A percentile compares a stretch with the other conserved stretches of the same genome.
These are phyloP conservation scores for Herpetotheres cachinnans DNA, from an alignment of 2,113 vertebrate genomes.

Conservation along the genomic window DNA sequence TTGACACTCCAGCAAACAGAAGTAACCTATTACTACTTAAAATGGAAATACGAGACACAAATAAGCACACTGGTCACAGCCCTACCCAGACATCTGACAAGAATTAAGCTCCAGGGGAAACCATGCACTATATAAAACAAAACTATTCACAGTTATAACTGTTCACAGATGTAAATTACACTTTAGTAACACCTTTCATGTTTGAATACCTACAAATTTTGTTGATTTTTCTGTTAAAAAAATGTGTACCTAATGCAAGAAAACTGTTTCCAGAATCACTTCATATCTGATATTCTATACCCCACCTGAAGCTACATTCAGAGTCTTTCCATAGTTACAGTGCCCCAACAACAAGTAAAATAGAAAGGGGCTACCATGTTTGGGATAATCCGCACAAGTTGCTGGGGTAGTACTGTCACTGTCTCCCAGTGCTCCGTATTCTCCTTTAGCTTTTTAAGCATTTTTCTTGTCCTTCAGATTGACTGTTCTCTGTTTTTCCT, in stretches of 20 bases:
- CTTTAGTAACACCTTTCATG: neutral
- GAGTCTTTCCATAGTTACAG: neutral
- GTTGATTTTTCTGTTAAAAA: neutral
- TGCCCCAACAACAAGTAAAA: neutral
- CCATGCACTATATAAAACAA: neutral
- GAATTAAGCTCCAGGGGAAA: neutral
- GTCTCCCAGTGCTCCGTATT: neutral
- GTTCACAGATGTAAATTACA: neutral
- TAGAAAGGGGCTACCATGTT: neutral
- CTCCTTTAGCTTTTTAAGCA: neutral
- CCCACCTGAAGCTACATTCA: neutral
- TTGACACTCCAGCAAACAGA: neutral
- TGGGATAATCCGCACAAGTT: neutral
- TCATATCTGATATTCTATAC: neutral
- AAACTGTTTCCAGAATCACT: neutral
- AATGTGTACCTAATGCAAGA: neutral
- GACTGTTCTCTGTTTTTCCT: neutral
- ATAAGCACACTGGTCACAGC: neutral
- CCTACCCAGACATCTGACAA: neutral
- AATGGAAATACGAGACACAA: neutral
- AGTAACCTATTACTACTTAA: neutral
- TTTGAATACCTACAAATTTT: neutral
- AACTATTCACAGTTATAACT: neutral
- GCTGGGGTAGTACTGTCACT: neutral
- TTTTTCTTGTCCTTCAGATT: neutral